These are phyloP conservation scores for Xestia sexstrigata DNA, from an alignment of 2,888 invertebrate genomes.

Conservation along the genomic window DNA sequence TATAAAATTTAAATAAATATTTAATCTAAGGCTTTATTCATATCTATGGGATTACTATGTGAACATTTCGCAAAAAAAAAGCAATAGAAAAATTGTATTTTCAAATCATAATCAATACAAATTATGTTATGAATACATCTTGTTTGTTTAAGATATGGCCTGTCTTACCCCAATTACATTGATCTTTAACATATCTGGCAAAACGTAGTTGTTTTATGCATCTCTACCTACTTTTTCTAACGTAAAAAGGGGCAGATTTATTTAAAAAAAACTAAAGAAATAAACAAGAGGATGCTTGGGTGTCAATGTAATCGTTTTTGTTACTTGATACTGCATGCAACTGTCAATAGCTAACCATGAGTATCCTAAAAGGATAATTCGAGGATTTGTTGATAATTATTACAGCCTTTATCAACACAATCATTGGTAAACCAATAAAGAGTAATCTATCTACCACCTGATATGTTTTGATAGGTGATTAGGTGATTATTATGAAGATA, in stretches of 20 bases:
- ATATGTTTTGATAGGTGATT: not conserved
- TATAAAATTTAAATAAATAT: not conserved
- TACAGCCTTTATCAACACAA: not conserved
- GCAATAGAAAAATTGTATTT: not conserved
- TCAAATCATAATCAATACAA: not conserved
- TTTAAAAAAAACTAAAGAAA: too few species aligned
- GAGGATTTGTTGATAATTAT: not conserved
- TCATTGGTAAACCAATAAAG: not conserved
- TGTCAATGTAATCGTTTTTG: not conserved
- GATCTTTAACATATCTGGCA: not conserved
- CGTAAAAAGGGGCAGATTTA: too few species aligned
- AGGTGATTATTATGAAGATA: not conserved
- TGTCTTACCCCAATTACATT: too few species aligned
- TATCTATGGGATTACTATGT: not conserved
- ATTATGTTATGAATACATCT: not conserved
- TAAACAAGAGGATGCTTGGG: too few species aligned
- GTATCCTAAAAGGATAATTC: not conserved
- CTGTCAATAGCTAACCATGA: not conserved
- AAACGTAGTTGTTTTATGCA: not conserved
- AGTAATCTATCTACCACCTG: not conserved
- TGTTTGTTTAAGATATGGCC: not conserved
- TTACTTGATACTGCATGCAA: not conserved
- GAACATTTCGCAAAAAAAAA: not conserved
- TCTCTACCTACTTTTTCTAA: not conserved
- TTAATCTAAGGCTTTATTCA: not conserved